Conservation (phyloP, 1,140 invertebrate species). For the Drosophila carrolli region DNA sequence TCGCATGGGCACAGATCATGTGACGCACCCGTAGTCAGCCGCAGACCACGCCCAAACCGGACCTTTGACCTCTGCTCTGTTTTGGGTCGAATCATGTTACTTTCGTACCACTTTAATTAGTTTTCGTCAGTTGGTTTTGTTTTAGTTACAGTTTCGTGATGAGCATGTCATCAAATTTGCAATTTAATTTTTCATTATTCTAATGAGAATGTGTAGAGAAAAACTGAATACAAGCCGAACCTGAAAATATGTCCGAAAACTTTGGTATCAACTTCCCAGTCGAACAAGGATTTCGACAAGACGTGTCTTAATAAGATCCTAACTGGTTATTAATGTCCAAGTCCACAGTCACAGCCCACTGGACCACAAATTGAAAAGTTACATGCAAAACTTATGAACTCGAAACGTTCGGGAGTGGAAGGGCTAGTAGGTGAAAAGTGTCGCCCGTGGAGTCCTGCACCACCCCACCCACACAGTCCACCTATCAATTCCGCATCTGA, state of each 20-base stretch:
- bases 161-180: conserved; percentile 59
- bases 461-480: background rate
- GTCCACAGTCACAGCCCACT: conserved; percentile 21
- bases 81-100: conserved; percentile 39
- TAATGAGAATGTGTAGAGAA: conserved; percentile 44
- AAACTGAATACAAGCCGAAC: background rate
- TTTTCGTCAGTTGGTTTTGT: conserved; percentile 35
- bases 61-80: background rate
- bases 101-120: conserved; percentile 66
- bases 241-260: background rate
- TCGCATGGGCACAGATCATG: conserved; percentile 44
- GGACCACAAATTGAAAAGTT: conserved; percentile 46
- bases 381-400: conserved; percentile 39
- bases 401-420: background rate
- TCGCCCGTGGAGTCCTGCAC: conserved; percentile 2
- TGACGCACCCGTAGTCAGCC: conserved; percentile 56
- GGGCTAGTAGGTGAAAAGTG: background rate
- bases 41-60: conserved; percentile 15
- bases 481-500: conserved; percentile 15
- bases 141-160: conserved; percentile 23
- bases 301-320: conserved; percentile 56
- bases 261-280: background rate
- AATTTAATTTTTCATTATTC: conserved; percentile 68
- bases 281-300: conserved; percentile 14
- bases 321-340: conserved; percentile 42